phyloP scores from a whole-genome alignment of 2,797 vertebrate species.

The Pteropus rufus region DNA sequence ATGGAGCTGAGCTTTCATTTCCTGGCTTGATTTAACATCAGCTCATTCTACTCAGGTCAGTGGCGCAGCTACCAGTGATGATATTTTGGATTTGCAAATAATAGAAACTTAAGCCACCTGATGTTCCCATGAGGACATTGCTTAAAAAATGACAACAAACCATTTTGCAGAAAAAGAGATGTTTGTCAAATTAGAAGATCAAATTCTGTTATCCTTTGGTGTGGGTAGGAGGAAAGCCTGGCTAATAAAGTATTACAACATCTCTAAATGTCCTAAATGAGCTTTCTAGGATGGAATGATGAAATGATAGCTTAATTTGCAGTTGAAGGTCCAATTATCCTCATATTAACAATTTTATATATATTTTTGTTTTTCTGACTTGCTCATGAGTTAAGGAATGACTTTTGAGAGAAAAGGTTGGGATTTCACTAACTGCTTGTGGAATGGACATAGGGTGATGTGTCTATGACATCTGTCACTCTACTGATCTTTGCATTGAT shows the following conservation, averaged over 20 bases:
- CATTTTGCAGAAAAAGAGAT: slow-evolving; percentile 20
- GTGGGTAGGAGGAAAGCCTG: not conserved
- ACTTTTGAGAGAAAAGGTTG: slow-evolving; percentile 70
- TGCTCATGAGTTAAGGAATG: slow-evolving; percentile 73
- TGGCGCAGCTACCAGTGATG: not conserved
- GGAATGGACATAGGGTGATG: not conserved
- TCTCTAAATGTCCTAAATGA: not conserved
- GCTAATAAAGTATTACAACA: not conserved
- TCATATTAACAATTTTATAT: slow-evolving; percentile 55
- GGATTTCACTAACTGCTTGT: slow-evolving; percentile 73
- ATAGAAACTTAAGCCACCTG: not conserved
- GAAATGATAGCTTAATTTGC: slow-evolving; percentile 70
- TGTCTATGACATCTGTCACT: not conserved
- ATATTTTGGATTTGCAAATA: slow-evolving; percentile 26
- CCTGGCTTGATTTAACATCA: not conserved
- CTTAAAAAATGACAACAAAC: slow-evolving; percentile 6
- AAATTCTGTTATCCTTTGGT: not conserved
- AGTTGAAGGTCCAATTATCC: slow-evolving; percentile 68
- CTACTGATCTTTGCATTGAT: not conserved
- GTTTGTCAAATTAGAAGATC: slow-evolving; percentile 14
- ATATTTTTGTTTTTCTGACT: slow-evolving; percentile 64
- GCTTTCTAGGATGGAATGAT: slow-evolving; percentile 47
- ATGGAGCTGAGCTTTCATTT: not conserved
- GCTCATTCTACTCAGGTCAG: not conserved
- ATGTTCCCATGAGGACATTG: not conserved